These are phyloP conservation scores for Scaptomyza reducta DNA, from an alignment of 2,888 invertebrate species.

Conservation along the genomic window DNA sequence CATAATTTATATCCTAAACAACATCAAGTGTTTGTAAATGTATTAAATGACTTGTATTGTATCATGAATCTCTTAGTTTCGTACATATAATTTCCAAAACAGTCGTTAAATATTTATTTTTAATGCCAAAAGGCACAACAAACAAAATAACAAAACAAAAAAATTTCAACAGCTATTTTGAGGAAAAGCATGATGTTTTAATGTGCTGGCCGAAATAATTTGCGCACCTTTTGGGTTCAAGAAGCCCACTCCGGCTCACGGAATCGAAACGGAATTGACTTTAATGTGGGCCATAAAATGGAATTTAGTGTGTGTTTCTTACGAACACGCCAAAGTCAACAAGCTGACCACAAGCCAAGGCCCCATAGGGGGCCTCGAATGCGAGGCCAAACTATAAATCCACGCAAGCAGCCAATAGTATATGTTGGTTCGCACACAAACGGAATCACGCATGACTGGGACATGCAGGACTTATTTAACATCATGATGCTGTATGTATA, in stretches of 20 bases:
- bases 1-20: neutral
- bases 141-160: slow-evolving; percentile 2
- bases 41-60: slow-evolving; percentile 1
- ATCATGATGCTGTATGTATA: slow-evolving; percentile 9
- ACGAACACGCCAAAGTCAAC: slow-evolving; percentile 46
- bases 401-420: slow-evolving; percentile 38
- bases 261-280: slow-evolving; percentile 66
- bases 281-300: slow-evolving; percentile 70
- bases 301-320: slow-evolving; percentile 69
- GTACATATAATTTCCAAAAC: slow-evolving; percentile 3
- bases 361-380: slow-evolving; percentile 22
- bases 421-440: slow-evolving; percentile 20
- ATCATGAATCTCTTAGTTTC: neutral
- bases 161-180: slow-evolving; percentile 10
- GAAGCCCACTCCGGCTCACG: slow-evolving; percentile 29
- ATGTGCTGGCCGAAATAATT: slow-evolving; percentile 45
- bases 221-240: slow-evolving; percentile 60
- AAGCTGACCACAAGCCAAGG: slow-evolving; percentile 36
- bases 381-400: slow-evolving; percentile 57
- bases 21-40: neutral
- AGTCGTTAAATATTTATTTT: slow-evolving; percentile 28
- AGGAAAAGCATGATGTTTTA: slow-evolving; percentile 54
- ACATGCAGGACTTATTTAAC: slow-evolving; percentile 39
- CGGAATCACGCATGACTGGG: slow-evolving; percentile 58
- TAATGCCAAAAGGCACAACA: neutral